Base-by-base conservation (phyloP, 2,113 vertebrate species). In the Amazona vittata region DNA sequence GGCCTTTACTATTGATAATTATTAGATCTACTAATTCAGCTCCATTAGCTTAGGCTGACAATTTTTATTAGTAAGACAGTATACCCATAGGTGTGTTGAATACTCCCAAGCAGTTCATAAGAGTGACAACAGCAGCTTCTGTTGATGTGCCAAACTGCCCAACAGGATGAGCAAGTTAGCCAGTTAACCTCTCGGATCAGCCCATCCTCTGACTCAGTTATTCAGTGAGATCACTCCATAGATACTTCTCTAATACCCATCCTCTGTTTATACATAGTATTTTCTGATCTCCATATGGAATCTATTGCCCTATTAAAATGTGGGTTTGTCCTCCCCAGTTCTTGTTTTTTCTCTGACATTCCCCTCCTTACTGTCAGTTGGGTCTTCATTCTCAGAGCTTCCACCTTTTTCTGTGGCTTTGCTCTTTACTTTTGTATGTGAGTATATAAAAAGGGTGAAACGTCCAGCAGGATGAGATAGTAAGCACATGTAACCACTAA, bases 321-420 rank as follows among this genome's bases (percentile, higher is more conserved):
- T 22, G 47, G 9, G 5, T 77, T 91, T 90, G 10, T 74, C 60
- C n/a, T 86, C 62, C 83, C 19, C 26, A 29, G 22, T 79, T 94
- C 80, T 78, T 47, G 3, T 65, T 86, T 93, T 94, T 62, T 91
- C 50, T 91, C 91, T 95, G 47, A 29, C 29, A 19, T 79, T 86
- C 55, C 22, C 9, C 33, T 50, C 33, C 47, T 92, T 93, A 21
- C 21, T 86, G 4, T 64, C 60, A 71, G 11, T 86, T 81, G 81
- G 39, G 19, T 71, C 39, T 89, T 87, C 29, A 20, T 91, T 95
- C 62, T 91, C 76, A 86, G 80, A 89, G 89, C 39, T 95, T 96
- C 93, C 60, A 73, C 68, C 21, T 43, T 89, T 92, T 91, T 82
- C 91, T 92, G 39, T 84, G 83, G 46, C 50, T 95, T 92, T 95